Conservation (phyloP, 2,888 invertebrate species). For the Agonum fuliginosum region DNA sequence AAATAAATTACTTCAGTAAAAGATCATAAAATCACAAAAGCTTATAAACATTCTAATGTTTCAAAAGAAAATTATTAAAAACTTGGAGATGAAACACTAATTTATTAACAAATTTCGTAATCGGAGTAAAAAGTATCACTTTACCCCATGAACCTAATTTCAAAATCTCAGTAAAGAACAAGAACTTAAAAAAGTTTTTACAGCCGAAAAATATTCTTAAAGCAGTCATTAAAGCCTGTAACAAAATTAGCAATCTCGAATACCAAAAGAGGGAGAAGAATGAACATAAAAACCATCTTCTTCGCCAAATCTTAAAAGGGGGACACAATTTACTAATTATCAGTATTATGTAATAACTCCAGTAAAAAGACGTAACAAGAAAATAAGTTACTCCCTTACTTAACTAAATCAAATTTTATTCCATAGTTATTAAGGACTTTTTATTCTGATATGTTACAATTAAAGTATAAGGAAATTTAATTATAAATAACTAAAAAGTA, state of each 20-base stretch:
- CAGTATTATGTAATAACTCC: too few species aligned
- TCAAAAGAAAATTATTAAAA: slow-evolving; percentile 19
- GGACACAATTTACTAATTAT: too few species aligned
- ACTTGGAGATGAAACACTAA: slow-evolving; percentile 23
- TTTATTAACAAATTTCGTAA: slow-evolving; percentile 34
- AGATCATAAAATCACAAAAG: slow-evolving; percentile 33
- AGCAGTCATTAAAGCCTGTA: slow-evolving; percentile 29
- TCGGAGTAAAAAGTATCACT: slow-evolving; percentile 29
- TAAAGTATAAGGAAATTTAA: too few species aligned
- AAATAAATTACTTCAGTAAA: slow-evolving; percentile 33
- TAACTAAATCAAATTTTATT: too few species aligned
- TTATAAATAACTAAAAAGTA: too few species aligned
- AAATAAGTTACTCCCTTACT: too few species aligned
- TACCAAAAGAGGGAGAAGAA: slow-evolving; percentile 1
- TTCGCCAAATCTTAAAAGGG: too few species aligned
- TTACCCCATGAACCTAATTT: slow-evolving; percentile 31
- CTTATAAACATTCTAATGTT: slow-evolving; percentile 30
- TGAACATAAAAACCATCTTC: background rate
- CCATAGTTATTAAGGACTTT: too few species aligned
- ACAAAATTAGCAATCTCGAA: slow-evolving; percentile 4
- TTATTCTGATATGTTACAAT: too few species aligned
- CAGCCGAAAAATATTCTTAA: slow-evolving; percentile 26
- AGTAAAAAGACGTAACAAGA: too few species aligned
- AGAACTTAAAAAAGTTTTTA: slow-evolving; percentile 43
- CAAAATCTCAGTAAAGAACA: slow-evolving; percentile 8